Evolutionary conservation across 2,888 invertebrate species (phyloP).

Genomic region (Cordilura impudica): DNA sequence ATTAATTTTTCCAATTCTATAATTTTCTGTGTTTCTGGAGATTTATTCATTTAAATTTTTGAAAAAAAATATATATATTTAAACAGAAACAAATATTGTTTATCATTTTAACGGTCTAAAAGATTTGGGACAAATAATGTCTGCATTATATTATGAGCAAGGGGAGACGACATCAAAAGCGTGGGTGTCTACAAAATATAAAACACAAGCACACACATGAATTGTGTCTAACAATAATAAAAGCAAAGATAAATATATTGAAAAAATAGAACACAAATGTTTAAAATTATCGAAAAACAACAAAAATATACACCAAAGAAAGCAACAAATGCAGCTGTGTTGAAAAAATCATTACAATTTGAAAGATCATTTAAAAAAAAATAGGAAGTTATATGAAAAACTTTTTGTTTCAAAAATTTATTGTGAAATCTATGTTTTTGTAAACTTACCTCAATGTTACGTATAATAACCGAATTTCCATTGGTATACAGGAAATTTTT

Average conservation of each 20-base stretch:
- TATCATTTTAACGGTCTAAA: slow-evolving; percentile 35
- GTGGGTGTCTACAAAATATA: slow-evolving; percentile 26
- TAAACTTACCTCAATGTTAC: slow-evolving; percentile 90
- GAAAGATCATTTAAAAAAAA: slow-evolving; percentile 37
- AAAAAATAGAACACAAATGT: slow-evolving; percentile 55
- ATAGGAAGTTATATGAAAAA: slow-evolving; percentile 48
- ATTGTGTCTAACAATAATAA: slow-evolving; percentile 26
- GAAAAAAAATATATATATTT: too few species aligned
- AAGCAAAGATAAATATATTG: slow-evolving; percentile 4
- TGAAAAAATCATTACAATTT: slow-evolving; percentile 48
- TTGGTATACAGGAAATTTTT: slow-evolving; percentile 97
- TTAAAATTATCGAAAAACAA: slow-evolving; percentile 25
- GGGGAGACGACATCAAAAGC: not conserved
- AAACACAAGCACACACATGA: not conserved
- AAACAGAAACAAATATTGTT: slow-evolving; percentile 27
- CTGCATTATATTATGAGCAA: not conserved
- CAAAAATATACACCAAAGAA: not conserved
- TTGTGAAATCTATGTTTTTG: not conserved
- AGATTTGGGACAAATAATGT: slow-evolving; percentile 35
- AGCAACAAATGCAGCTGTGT: slow-evolving; percentile 39
- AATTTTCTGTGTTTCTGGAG: too few species aligned
- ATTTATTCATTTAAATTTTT: too few species aligned
- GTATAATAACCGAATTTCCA: slow-evolving; percentile 97
- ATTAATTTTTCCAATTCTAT: too few species aligned
- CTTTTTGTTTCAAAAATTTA: not conserved